phyloP scores from a whole-genome alignment of 2,113 vertebrate genomes.

The Phyllostomus discolor region DNA sequence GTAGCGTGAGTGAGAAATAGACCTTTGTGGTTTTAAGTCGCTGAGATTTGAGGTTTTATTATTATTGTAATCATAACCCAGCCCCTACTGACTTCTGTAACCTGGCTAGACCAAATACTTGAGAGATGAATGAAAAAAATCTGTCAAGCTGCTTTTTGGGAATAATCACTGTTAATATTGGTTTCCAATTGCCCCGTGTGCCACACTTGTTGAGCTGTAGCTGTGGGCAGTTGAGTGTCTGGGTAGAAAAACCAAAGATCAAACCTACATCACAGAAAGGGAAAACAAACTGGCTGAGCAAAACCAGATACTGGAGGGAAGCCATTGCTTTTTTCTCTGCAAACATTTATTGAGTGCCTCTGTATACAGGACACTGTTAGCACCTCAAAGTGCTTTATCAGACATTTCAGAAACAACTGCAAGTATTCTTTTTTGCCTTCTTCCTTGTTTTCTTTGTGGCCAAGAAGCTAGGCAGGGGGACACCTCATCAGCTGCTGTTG shows the following conservation, averaged over 20 bases:
- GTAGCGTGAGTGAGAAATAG: background rate
- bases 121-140: background rate
- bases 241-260: background rate
- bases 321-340: background rate
- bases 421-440: slow-evolving; percentile 1
- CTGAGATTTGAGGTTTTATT: background rate
- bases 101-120: background rate
- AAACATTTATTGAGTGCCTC: background rate
- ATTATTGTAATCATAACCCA: background rate
- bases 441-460: background rate
- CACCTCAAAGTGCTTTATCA: background rate
- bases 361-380: background rate
- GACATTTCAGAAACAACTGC: background rate
- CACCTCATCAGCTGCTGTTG: slow-evolving; percentile 33
- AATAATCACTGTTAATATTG: background rate
- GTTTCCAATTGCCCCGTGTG: background rate
- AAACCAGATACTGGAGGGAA: background rate
- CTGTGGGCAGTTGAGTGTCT: background rate
- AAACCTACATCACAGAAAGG: background rate
- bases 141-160: background rate
- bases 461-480: background rate
- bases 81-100: background rate
- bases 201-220: background rate
- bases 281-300: background rate
- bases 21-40: background rate